A percentile compares a stretch with the other conserved stretches of the same genome.
phyloP scores from a whole-genome alignment of 1,140 invertebrate species.

The Zaprionus camerounensis region DNA sequence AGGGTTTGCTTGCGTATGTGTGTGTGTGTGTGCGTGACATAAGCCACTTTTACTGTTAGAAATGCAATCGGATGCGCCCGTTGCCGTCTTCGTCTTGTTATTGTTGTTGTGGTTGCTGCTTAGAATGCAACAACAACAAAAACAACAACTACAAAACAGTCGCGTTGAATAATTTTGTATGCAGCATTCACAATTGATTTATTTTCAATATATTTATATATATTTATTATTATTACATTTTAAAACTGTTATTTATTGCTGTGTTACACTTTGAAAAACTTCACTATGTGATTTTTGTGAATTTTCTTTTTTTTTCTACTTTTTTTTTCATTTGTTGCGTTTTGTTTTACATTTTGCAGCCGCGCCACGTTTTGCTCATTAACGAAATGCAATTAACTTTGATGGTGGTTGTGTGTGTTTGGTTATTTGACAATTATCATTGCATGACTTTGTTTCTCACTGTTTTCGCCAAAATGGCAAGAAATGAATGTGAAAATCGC shows the following conservation, averaged over 20 bases:
- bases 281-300: constrained; percentile 21
- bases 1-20: not conserved
- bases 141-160: constrained; percentile 11
- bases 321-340: constrained; percentile 25
- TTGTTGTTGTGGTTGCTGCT: constrained; percentile 3
- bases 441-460: constrained; percentile 59
- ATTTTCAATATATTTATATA: constrained; percentile 22
- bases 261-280: constrained; percentile 31
- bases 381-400: constrained; percentile 58
- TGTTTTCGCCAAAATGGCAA: constrained; percentile 44
- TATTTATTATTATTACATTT: constrained; percentile 53
- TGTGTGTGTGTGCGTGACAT: constrained; percentile 64
- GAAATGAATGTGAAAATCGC: constrained; percentile 31
- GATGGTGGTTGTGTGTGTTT: constrained; percentile 7
- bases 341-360: constrained; percentile 70
- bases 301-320: constrained; percentile 36
- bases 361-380: constrained; percentile 72
- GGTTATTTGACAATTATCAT: constrained; percentile 61
- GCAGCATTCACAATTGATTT: constrained; percentile 34
- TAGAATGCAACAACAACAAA: constrained; percentile 27
- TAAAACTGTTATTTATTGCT: constrained; percentile 30
- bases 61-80: constrained; percentile 65
- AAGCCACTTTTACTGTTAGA: constrained; percentile 82
- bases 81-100: not conserved
- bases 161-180: constrained; percentile 59